Percentiles rank a stretch among this genome's conserved stretches.
phyloP scores from a whole-genome alignment of 2,888 invertebrate genomes.

The Blastobasis adustella region DNA sequence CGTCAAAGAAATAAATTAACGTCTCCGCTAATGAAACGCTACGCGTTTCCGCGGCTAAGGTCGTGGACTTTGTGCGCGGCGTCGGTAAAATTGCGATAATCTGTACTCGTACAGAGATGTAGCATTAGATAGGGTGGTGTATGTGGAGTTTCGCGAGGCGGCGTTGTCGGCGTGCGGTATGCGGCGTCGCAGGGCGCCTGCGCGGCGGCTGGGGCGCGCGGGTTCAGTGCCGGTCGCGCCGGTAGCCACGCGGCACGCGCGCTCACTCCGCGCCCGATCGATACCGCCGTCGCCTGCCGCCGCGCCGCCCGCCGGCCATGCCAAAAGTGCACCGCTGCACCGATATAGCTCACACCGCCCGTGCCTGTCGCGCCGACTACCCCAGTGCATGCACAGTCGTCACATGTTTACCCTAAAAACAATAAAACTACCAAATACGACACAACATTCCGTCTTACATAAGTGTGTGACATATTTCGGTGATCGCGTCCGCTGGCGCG shows the following conservation, averaged over 20 bases:
- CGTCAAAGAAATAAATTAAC: no score
- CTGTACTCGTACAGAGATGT: no score
- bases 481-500: conserved; percentile 7
- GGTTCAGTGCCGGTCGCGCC: conserved; percentile 65
- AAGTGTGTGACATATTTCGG: conserved; percentile 20
- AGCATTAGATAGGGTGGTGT: conserved; percentile 3
- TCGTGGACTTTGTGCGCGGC: no score
- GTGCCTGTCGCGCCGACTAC: conserved; percentile 23
- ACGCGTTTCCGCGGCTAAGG: no score
- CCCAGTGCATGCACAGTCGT: conserved; percentile 2
- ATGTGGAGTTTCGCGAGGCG: background rate
- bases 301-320: conserved; percentile 18
- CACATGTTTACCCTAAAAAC: conserved; percentile 16
- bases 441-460: conserved; percentile 19
- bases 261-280: conserved; percentile 34
- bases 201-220: conserved; percentile 40
- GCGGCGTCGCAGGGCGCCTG: conserved; percentile 39
- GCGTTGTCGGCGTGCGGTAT: background rate
- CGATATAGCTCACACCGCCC: conserved; percentile 26
- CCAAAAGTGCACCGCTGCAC: conserved; percentile 57
- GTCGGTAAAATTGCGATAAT: no score
- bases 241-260: conserved; percentile 68
- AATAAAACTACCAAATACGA: conserved; percentile 16
- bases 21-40: no score
- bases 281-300: conserved; percentile 23